A percentile compares a stretch with the other conserved stretches of the same genome.
phyloP scores from a whole-genome alignment of 2,888 invertebrate genomes.

The Scotopteryx bipunctaria region DNA sequence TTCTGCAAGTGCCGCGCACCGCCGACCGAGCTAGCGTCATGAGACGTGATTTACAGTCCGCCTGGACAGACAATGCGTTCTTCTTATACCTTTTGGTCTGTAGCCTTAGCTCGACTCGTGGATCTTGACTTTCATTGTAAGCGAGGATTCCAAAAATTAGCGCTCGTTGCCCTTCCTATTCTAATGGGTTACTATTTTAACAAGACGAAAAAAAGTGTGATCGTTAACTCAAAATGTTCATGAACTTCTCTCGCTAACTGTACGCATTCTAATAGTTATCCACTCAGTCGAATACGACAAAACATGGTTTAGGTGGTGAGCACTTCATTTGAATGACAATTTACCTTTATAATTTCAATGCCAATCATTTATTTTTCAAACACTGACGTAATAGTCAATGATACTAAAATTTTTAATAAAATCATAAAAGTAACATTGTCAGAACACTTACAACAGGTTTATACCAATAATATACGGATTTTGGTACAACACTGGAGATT shows the following conservation, averaged over 20 bases:
- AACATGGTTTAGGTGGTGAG: slow-evolving; percentile 21
- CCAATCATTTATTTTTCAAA: neutral
- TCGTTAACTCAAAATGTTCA: neutral
- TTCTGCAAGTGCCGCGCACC: no score
- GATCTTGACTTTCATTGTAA: no score
- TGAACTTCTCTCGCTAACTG: neutral
- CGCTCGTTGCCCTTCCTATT: no score
- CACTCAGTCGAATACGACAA: slow-evolving; percentile 14
- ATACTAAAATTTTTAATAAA: neutral
- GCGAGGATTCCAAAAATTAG: no score
- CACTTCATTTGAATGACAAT: slow-evolving; percentile 17
- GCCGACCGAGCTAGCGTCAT: no score
- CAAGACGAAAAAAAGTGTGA: neutral
- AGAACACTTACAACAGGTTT: slow-evolving; percentile 54
- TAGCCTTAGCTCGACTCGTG: neutral
- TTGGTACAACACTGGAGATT: slow-evolving; percentile 33
- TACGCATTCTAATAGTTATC: slow-evolving; percentile 1
- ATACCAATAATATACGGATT: slow-evolving; percentile 17
- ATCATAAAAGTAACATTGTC: slow-evolving; percentile 46
- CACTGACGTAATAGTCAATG: neutral
- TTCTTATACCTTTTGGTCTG: neutral
- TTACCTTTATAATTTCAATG: slow-evolving; percentile 21
- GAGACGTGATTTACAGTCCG: slow-evolving; percentile 2
- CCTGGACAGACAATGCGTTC: slow-evolving; percentile 13
- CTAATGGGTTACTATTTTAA: no score